These are phyloP conservation scores for Rutpela maculata DNA, from an alignment of 2,888 invertebrate genomes.

Conservation along the genomic window DNA sequence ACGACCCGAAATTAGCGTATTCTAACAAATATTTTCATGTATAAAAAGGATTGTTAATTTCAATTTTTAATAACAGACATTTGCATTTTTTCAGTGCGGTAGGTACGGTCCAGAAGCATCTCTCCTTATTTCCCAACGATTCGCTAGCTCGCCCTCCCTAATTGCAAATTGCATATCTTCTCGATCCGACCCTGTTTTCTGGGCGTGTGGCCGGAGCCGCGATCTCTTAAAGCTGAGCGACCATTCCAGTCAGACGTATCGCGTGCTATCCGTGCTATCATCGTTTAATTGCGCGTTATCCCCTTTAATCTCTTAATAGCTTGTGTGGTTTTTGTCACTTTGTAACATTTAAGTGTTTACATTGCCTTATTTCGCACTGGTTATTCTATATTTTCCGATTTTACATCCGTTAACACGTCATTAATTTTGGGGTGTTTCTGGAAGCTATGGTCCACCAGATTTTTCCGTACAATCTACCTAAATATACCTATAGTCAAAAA, in stretches of 20 bases:
- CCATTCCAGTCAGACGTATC: constrained; percentile 59
- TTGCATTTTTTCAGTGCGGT: too few relatives aligned
- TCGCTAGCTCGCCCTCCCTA: constrained; percentile 15
- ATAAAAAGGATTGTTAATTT: too few relatives aligned
- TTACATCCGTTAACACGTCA: background rate
- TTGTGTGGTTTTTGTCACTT: constrained; percentile 67
- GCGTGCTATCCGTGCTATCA: constrained; percentile 61
- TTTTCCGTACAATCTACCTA: background rate
- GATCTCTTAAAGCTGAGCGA: constrained; percentile 65
- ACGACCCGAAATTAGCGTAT: too few relatives aligned
- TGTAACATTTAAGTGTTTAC: constrained; percentile 61
- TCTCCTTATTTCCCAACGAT: background rate
- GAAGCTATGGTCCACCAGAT: background rate
- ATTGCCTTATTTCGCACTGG: constrained; percentile 53
- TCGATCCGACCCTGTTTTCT: constrained; percentile 61
- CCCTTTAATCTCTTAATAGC: constrained; percentile 66
- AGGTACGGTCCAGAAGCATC: too few relatives aligned
- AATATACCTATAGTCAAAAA: background rate
- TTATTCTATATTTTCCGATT: background rate
- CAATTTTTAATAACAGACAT: too few relatives aligned
- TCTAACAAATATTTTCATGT: too few relatives aligned
- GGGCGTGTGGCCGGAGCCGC: constrained; percentile 65
- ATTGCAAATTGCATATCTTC: background rate
- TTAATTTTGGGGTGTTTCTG: background rate
- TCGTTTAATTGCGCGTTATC: constrained; percentile 65